Evolutionary conservation across 2,797 vertebrate species (phyloP).

Genomic region (Dicrostonyx torquatus): DNA sequence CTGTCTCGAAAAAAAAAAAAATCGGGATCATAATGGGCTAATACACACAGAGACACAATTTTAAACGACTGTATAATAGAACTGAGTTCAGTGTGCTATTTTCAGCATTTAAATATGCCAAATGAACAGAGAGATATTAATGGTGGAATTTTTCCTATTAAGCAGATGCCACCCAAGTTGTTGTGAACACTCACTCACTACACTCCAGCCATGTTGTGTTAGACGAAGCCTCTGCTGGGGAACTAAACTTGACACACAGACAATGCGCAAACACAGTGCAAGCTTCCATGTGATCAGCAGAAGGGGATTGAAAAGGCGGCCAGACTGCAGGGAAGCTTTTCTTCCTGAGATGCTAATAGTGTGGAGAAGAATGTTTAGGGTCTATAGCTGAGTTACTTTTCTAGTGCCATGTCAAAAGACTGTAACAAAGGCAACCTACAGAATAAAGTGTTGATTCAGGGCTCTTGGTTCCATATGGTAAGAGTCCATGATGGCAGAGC

Average conservation of each 20-base stretch:
- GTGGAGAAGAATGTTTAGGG: not conserved
- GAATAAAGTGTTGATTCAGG: not conserved
- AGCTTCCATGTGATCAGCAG: slow-evolving; percentile 3
- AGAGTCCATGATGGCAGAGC: not conserved
- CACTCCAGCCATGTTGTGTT: slow-evolving; percentile 60
- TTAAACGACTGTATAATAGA: not conserved
- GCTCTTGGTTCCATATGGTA: not conserved
- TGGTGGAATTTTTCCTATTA: slow-evolving; percentile 55
- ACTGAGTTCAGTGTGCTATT: slow-evolving; percentile 35
- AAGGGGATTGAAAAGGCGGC: not conserved
- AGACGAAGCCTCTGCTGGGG: slow-evolving; percentile 63
- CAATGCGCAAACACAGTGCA: slow-evolving; percentile 49
- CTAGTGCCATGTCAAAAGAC: not conserved
- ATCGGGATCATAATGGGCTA: not conserved
- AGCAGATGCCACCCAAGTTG: slow-evolving; percentile 63
- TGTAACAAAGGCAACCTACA: not conserved
- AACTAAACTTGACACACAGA: slow-evolving; percentile 64
- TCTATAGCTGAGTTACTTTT: not conserved
- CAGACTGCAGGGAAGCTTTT: slow-evolving; percentile 26
- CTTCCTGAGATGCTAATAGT: not conserved
- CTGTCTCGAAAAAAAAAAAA: too few relatives aligned
- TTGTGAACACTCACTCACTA: slow-evolving; percentile 53
- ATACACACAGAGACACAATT: not conserved
- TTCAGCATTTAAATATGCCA: slow-evolving; percentile 45
- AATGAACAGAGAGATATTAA: slow-evolving; percentile 58